These are phyloP conservation scores for Propithecus deckenii DNA, from an alignment of 2,797 vertebrate species.

Conservation along the genomic window DNA sequence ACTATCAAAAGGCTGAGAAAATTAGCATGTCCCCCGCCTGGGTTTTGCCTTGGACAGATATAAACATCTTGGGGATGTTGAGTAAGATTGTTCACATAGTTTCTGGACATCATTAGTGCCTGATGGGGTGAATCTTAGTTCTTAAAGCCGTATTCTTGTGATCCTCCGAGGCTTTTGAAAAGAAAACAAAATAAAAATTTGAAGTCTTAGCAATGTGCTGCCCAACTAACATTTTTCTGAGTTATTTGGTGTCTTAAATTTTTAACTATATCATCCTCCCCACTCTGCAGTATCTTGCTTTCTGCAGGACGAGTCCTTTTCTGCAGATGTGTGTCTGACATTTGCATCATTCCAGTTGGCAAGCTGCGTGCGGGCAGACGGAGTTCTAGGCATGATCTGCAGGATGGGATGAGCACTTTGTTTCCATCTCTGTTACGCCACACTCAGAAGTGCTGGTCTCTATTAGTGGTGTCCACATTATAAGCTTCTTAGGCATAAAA, in stretches of 20 bases:
- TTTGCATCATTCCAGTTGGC: neutral
- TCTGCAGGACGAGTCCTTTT: neutral
- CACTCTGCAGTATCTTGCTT: neutral
- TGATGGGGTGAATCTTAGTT: constrained; percentile 73
- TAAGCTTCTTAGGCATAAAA: constrained; percentile 10
- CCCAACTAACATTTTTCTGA: neutral
- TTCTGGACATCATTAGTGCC: constrained; percentile 66
- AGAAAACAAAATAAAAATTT: neutral
- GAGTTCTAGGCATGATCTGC: neutral
- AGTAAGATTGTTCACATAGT: constrained; percentile 64
- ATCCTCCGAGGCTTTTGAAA: neutral
- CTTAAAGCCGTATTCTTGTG: constrained; percentile 59
- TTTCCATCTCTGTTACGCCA: neutral
- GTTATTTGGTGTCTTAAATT: neutral
- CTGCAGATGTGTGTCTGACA: neutral
- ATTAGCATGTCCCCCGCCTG: constrained; percentile 68
- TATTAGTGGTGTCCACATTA: neutral
- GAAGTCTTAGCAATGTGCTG: neutral
- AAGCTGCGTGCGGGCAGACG: neutral
- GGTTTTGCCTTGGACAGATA: constrained; percentile 74
- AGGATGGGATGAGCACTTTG: neutral
- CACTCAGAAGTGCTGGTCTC: neutral
- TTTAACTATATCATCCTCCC: neutral
- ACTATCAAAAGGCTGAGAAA: constrained; percentile 76
- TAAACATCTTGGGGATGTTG: constrained; percentile 74